Conservation (phyloP, 2,113 vertebrate species). For the Acrocephalus kingi region DNA sequence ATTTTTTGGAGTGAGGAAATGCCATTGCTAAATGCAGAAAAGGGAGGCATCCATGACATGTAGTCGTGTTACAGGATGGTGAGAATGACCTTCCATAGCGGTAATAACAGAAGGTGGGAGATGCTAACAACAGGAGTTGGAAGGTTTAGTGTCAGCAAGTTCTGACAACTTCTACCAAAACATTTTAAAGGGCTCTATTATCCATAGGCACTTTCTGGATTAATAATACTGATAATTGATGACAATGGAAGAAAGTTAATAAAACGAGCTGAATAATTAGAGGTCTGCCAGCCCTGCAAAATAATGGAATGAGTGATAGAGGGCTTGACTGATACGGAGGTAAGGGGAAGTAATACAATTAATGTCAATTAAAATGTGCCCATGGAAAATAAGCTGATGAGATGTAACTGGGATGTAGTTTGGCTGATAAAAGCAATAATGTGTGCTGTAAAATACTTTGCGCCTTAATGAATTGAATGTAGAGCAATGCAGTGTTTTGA, state of each 20-base stretch:
- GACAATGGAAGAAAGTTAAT: constrained; percentile 67
- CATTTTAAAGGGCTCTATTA: constrained; percentile 12
- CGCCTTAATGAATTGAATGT: constrained; percentile 51
- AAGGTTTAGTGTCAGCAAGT: constrained; percentile 26
- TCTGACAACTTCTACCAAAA: constrained; percentile 31
- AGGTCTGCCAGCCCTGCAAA: constrained; percentile 60
- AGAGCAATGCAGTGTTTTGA: constrained; percentile 35
- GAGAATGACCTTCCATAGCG: neutral
- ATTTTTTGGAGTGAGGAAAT: neutral
- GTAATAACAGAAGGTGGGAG: neutral
- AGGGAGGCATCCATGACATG: neutral
- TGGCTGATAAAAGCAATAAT: constrained; percentile 66
- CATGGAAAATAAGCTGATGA: constrained; percentile 68
- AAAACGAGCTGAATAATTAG: constrained; percentile 64
- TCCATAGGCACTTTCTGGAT: constrained; percentile 54
- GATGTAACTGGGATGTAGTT: constrained; percentile 64
- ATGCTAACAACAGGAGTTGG: neutral
- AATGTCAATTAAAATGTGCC: constrained; percentile 68
- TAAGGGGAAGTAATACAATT: constrained; percentile 67
- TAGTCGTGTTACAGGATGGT: neutral
- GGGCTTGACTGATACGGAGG: constrained; percentile 59
- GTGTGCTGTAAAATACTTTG: constrained; percentile 52
- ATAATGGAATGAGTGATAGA: constrained; percentile 59
- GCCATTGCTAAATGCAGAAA: neutral
- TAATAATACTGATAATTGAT: constrained; percentile 66